Percentiles rank a stretch among this genome's conserved stretches.
These are phyloP conservation scores for Mastigias papua DNA, from an alignment of 30 jellyfish, hydroid and myxozoan species.

Conservation along the genomic window DNA sequence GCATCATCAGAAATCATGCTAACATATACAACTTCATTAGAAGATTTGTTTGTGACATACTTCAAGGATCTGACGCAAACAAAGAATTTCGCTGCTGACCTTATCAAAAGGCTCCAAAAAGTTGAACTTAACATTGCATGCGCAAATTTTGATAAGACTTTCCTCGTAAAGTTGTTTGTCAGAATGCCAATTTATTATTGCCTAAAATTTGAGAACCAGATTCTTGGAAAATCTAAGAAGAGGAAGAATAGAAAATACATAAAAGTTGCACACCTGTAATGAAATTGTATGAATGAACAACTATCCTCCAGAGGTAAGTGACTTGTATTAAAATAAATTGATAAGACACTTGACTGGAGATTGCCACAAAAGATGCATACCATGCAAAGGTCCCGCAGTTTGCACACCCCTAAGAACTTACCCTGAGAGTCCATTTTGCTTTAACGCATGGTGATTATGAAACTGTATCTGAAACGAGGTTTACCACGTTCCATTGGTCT, in stretches of 20 bases:
- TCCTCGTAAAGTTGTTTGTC: slow-evolving; percentile 26
- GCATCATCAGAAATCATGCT: slow-evolving; percentile 26
- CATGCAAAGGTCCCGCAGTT: no score
- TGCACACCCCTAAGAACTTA: no score
- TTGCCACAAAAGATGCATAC: no score
- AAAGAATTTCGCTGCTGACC: background rate
- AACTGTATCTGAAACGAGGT: no score
- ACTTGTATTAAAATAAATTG: no score
- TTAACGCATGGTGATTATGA: no score
- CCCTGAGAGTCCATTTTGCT: no score
- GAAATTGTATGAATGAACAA: background rate
- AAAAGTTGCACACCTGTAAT: slow-evolving; percentile 26
- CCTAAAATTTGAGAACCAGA: slow-evolving; percentile 38
- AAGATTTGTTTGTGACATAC: slow-evolving; percentile 21
- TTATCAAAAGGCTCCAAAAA: background rate
- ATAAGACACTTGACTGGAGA: no score
- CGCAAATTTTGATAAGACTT: slow-evolving; percentile 7
- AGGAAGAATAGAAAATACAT: slow-evolving; percentile 39
- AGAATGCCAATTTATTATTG: slow-evolving; percentile 26
- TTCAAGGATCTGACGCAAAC: slow-evolving; percentile 18
- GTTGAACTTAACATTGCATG: background rate
- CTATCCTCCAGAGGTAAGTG: no score
- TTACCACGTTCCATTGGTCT: no score
- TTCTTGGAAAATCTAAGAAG: slow-evolving; percentile 10
- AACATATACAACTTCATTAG: slow-evolving; percentile 6